These are phyloP conservation scores for Drosophila barbarae DNA, from an alignment of 2,888 invertebrate genomes.

Conservation along the genomic window DNA sequence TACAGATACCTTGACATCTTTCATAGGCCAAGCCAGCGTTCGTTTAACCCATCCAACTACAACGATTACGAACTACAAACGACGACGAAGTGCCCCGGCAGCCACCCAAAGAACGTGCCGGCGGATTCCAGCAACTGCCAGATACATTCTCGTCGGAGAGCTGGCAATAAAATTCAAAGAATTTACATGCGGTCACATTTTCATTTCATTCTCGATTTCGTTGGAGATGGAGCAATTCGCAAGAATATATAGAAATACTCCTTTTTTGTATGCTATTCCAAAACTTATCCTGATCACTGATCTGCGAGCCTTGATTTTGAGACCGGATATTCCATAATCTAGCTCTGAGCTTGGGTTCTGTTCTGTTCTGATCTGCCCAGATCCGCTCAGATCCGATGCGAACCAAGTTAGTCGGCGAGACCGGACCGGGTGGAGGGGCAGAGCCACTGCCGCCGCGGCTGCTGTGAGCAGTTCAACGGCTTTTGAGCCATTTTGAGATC, in stretches of 20 bases:
- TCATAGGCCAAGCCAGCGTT: conserved; percentile 70
- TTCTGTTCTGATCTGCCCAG: conserved; percentile 21
- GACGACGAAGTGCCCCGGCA: conserved; percentile 1
- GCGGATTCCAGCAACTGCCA: conserved; percentile 36
- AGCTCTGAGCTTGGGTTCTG: conserved; percentile 7
- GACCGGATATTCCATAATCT: neutral
- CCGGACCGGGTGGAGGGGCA: conserved; percentile 2
- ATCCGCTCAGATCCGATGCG: conserved; percentile 5
- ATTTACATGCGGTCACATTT: conserved; percentile 65
- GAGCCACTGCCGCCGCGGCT: conserved; percentile 21
- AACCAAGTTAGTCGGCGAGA: neutral
- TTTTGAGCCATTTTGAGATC: conserved; percentile 79
- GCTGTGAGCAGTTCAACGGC: conserved; percentile 75
- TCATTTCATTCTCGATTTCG: conserved; percentile 59
- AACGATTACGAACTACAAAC: conserved; percentile 1
- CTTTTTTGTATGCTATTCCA: too few relatives aligned
- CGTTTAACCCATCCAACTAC: conserved; percentile 69
- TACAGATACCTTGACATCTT: conserved; percentile 75
- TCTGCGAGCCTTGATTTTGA: neutral
- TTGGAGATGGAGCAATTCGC: neutral
- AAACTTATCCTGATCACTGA: neutral
- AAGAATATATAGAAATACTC: neutral
- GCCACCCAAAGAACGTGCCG: conserved; percentile 36
- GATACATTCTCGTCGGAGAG: conserved; percentile 8
- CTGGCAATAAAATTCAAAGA: conserved; percentile 45